Evolutionary conservation across 2,888 invertebrate species (phyloP).

Genomic region (Artemia sp.): DNA sequence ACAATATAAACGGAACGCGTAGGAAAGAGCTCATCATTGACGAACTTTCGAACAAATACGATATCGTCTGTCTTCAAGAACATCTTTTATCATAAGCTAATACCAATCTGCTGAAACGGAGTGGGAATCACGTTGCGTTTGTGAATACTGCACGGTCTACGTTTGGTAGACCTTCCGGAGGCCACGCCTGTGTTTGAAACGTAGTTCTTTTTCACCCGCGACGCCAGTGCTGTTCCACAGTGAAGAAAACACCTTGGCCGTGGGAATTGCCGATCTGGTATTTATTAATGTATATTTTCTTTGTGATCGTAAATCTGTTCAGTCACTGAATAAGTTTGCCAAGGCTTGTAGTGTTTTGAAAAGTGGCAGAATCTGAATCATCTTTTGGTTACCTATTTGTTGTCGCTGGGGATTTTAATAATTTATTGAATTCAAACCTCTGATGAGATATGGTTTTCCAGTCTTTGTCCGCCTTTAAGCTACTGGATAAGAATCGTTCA

Average conservation of each 20-base stretch:
- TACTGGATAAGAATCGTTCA: slow-evolving; percentile 10
- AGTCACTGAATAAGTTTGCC: slow-evolving; percentile 13
- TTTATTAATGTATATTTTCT: slow-evolving; percentile 6
- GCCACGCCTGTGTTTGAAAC: neutral
- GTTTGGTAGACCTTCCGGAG: slow-evolving; percentile 3
- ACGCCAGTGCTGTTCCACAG: neutral
- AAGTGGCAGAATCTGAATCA: slow-evolving; percentile 7
- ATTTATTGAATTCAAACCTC: slow-evolving; percentile 13
- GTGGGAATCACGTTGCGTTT: neutral
- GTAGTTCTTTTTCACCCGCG: slow-evolving; percentile 6
- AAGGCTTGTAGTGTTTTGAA: slow-evolving; percentile 10
- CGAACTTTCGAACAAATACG: no score
- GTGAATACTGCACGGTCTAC: slow-evolving; percentile 13
- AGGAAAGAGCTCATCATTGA: no score
- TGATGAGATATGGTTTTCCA: neutral
- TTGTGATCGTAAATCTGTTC: slow-evolving; percentile 4
- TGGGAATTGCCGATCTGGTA: neutral
- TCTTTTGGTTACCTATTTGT: slow-evolving; percentile 7
- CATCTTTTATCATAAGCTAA: no score
- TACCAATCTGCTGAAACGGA: no score
- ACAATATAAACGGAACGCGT: no score
- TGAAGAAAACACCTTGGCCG: neutral
- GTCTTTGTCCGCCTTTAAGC: slow-evolving; percentile 7
- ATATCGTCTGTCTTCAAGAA: no score
- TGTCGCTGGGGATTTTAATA: slow-evolving; percentile 13